These are phyloP conservation scores for Sylvicapra grimmia DNA, from an alignment of 2,113 vertebrate species.

Conservation along the genomic window DNA sequence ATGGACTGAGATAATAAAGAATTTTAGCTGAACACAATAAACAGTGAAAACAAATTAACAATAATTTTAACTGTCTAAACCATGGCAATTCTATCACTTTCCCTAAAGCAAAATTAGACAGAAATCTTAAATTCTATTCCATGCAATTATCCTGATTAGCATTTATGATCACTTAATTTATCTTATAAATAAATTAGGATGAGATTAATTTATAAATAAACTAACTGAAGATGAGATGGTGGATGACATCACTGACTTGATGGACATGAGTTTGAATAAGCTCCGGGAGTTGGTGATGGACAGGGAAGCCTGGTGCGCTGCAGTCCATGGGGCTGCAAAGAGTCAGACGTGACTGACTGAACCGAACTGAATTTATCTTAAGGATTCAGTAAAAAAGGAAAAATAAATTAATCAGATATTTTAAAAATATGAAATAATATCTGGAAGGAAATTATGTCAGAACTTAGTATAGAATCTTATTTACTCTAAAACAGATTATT, in stretches of 20 bases:
- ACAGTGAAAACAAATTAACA: not conserved
- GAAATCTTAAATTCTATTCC: not conserved
- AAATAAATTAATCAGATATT: not conserved
- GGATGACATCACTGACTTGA: not conserved
- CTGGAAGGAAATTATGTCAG: not conserved
- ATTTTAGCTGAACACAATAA: not conserved
- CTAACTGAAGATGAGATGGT: not conserved
- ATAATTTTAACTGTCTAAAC: not conserved
- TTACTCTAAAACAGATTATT: not conserved
- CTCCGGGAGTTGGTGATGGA: not conserved
- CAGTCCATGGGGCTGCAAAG: not conserved
- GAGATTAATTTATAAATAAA: not conserved
- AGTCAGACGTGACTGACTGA: not conserved
- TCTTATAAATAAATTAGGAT: not conserved
- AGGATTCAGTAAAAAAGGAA: not conserved
- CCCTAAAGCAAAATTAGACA: not conserved
- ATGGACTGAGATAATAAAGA: not conserved
- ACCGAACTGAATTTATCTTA: not conserved
- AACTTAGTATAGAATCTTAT: not conserved
- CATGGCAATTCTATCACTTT: not conserved
- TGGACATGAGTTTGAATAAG: not conserved
- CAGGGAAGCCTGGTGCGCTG: not conserved
- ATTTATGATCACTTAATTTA: not conserved
- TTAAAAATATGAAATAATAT: slow-evolving; percentile 8
- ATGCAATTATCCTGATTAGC: slow-evolving; percentile 3